Evolutionary conservation across 2,888 invertebrate genomes (phyloP).

Genomic region (Drosophila ezoana): DNA sequence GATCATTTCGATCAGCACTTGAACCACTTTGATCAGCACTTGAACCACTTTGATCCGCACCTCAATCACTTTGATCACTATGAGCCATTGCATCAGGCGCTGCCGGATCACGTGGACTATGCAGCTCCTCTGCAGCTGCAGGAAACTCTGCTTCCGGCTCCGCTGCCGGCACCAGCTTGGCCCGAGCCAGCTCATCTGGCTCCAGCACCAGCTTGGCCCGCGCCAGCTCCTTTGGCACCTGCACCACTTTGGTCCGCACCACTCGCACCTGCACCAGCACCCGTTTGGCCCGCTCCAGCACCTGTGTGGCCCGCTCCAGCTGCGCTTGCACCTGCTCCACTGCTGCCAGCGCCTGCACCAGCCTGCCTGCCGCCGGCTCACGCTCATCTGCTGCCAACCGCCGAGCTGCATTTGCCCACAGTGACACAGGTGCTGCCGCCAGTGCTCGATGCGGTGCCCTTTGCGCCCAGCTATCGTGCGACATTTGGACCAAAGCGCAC

Average conservation of each 20-base stretch:
- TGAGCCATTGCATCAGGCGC: slow-evolving; percentile 47
- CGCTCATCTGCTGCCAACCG: slow-evolving; percentile 52
- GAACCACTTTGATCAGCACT: slow-evolving; percentile 23
- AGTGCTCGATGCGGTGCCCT: slow-evolving; percentile 71
- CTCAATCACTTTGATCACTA: slow-evolving; percentile 50
- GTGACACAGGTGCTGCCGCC: slow-evolving; percentile 66
- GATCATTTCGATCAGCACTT: slow-evolving; percentile 60
- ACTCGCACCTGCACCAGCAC: slow-evolving; percentile 16
- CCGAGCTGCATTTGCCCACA: slow-evolving; percentile 57
- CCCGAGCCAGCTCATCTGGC: slow-evolving; percentile 26
- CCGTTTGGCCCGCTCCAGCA: slow-evolving; percentile 24
- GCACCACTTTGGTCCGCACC: slow-evolving; percentile 21
- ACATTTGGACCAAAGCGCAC: slow-evolving; percentile 83
- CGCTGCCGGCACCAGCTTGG: slow-evolving; percentile 30
- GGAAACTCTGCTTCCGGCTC: slow-evolving; percentile 31
- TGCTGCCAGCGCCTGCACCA: slow-evolving; percentile 36
- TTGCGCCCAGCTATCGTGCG: slow-evolving; percentile 78
- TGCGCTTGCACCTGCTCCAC: slow-evolving; percentile 29
- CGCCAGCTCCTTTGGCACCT: slow-evolving; percentile 18
- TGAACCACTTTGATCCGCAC: slow-evolving; percentile 14
- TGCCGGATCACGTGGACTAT: slow-evolving; percentile 71
- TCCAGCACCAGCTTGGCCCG: slow-evolving; percentile 30
- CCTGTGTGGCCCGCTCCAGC: slow-evolving; percentile 44
- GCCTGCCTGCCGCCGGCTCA: slow-evolving; percentile 23
- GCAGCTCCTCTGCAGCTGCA: slow-evolving; percentile 45